These are phyloP conservation scores for Papilio elwesi DNA, from an alignment of 2,888 invertebrate genomes.

Conservation along the genomic window DNA sequence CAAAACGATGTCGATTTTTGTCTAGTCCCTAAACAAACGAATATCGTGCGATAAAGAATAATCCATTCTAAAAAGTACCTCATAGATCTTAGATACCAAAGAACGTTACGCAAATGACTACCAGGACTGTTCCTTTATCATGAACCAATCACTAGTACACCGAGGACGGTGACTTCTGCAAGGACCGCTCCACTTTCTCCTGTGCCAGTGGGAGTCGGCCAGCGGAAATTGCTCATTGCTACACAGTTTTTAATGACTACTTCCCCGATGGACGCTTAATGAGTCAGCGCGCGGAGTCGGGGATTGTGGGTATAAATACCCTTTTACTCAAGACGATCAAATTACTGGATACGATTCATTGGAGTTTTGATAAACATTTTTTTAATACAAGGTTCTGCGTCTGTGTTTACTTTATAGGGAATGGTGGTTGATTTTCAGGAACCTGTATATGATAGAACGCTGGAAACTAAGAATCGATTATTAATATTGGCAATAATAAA, in stretches of 20 bases:
- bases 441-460: too few relatives aligned
- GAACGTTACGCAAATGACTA: not conserved
- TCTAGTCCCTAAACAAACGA: too few relatives aligned
- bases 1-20: too few relatives aligned
- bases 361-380: not conserved
- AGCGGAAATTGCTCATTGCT: constrained; percentile 75
- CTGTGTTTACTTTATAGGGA: not conserved
- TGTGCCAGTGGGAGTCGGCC: constrained; percentile 37
- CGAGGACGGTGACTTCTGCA: not conserved
- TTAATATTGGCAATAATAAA: too few relatives aligned
- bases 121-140: not conserved
- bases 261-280: constrained; percentile 78
- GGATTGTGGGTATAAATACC: constrained; percentile 29
- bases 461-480: too few relatives aligned
- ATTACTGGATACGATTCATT: not conserved
- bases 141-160: not conserved
- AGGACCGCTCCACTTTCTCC: constrained; percentile 20
- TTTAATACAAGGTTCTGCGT: not conserved
- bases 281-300: constrained; percentile 50
- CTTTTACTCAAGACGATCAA: not conserved
- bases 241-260: constrained; percentile 72
- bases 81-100: too few relatives aligned
- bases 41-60: too few relatives aligned
- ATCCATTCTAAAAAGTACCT: too few relatives aligned
- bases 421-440: too few relatives aligned